A percentile compares a stretch with the other conserved stretches of the same genome.
These are phyloP conservation scores for Lampris megalopsis DNA, from an alignment of 2,113 vertebrate genomes.

Conservation along the genomic window DNA sequence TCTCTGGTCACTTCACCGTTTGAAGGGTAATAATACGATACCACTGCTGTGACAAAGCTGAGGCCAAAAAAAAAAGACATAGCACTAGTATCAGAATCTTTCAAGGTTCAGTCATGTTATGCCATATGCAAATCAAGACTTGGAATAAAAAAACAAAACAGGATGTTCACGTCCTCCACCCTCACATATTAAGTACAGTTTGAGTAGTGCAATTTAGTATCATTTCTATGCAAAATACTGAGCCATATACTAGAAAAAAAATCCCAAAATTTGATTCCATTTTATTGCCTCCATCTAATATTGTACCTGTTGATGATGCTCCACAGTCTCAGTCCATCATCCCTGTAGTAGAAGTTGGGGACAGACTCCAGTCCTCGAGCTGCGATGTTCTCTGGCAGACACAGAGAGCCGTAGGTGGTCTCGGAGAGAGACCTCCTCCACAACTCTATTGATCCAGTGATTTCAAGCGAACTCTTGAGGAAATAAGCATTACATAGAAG, in stretches of 20 bases:
- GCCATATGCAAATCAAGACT: no score
- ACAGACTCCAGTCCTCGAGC: slow-evolving; percentile 65
- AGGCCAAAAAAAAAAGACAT: not conserved
- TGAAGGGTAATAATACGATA: slow-evolving; percentile 37
- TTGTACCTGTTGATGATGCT: slow-evolving; percentile 68
- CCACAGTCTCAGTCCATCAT: slow-evolving; percentile 80
- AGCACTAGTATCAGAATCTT: not conserved
- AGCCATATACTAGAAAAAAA: no score
- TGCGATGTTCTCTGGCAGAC: slow-evolving; percentile 77
- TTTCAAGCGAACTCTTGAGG: not conserved
- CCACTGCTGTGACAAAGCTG: slow-evolving; percentile 66
- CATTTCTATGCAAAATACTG: no score
- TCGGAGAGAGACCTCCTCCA: not conserved
- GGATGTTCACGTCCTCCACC: no score
- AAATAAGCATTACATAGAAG: not conserved
- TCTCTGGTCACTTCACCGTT: slow-evolving; percentile 54
- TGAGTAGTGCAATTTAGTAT: no score
- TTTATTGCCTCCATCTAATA: no score
- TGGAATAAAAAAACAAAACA: no score
- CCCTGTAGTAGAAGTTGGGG: slow-evolving; percentile 78
- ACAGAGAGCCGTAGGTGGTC: slow-evolving; percentile 73
- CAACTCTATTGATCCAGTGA: not conserved
- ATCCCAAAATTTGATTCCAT: no score
- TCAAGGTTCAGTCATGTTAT: no score
- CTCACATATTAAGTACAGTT: no score